phyloP scores from a whole-genome alignment of 1,140 invertebrate species.

The Nephotettix cincticeps region DNA sequence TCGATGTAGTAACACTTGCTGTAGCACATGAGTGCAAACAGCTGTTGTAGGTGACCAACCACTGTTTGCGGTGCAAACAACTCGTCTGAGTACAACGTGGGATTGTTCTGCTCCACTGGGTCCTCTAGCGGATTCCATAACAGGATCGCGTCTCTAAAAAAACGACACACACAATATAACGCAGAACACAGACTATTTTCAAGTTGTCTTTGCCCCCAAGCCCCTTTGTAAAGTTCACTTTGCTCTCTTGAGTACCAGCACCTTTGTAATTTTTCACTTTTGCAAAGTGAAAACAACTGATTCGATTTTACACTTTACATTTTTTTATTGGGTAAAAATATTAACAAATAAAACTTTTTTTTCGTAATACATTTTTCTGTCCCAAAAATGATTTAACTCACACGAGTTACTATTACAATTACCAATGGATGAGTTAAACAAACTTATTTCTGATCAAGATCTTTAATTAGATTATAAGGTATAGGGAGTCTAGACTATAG shows the following conservation, averaged over 20 bases:
- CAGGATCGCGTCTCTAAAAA: slow-evolving; percentile 58
- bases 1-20: slow-evolving; percentile 59
- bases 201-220: neutral
- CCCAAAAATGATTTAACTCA: too few species aligned
- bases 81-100: slow-evolving; percentile 40
- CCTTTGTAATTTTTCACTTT: neutral
- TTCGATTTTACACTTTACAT: neutral
- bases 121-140: slow-evolving; percentile 60
- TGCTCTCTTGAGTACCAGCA: neutral
- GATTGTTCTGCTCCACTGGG: slow-evolving; percentile 48
- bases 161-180: slow-evolving; percentile 30
- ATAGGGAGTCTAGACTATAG: too few species aligned
- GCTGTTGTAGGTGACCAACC: slow-evolving; percentile 63
- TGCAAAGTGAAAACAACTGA: neutral
- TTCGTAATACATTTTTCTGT: too few species aligned
- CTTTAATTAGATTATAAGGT: too few species aligned
- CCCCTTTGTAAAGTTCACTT: neutral
- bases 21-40: slow-evolving; percentile 67
- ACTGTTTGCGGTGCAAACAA: slow-evolving; percentile 46
- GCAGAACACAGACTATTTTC: neutral
- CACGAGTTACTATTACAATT: too few species aligned
- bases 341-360: neutral
- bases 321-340: neutral
- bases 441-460: too few species aligned
- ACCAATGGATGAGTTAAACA: too few species aligned